Evolutionary conservation across 1,140 invertebrate genomes (phyloP).

Genomic region (Trichonephila clavata): DNA sequence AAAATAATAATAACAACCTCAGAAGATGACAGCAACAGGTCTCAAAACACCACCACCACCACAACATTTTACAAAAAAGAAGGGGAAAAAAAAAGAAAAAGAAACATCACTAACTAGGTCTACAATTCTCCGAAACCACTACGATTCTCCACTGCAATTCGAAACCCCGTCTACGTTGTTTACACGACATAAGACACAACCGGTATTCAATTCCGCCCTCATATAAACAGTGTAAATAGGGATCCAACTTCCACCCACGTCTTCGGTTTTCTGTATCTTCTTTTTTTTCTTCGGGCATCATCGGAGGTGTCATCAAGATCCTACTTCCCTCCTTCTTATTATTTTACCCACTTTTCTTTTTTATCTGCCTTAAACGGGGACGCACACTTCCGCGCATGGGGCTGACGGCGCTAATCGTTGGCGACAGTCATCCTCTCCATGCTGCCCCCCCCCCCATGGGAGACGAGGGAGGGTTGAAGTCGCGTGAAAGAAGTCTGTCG

Average conservation of each 20-base stretch:
- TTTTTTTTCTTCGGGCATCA: slow-evolving; percentile 21
- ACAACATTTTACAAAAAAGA: too few species aligned
- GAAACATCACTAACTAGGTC: background rate
- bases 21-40: too few species aligned
- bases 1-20: too few species aligned
- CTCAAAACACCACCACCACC: too few species aligned
- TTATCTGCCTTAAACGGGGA: slow-evolving; percentile 10
- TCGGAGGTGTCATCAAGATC: slow-evolving; percentile 4
- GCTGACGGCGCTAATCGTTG: slow-evolving; percentile 65
- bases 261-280: background rate
- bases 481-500: slow-evolving; percentile 37
- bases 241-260: slow-evolving; percentile 17
- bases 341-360: background rate
- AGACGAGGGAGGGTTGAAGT: background rate
- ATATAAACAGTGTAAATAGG: slow-evolving; percentile 39
- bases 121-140: background rate
- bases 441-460: background rate
- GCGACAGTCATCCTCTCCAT: slow-evolving; percentile 38
- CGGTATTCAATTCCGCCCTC: slow-evolving; percentile 32
- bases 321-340: background rate
- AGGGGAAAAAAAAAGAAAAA: background rate
- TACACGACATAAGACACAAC: slow-evolving; percentile 51
- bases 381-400: slow-evolving; percentile 51
- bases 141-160: background rate
- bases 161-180: slow-evolving; percentile 11